Base-by-base conservation (phyloP, 1,140 invertebrate species). In the Formica selysi region DNA sequence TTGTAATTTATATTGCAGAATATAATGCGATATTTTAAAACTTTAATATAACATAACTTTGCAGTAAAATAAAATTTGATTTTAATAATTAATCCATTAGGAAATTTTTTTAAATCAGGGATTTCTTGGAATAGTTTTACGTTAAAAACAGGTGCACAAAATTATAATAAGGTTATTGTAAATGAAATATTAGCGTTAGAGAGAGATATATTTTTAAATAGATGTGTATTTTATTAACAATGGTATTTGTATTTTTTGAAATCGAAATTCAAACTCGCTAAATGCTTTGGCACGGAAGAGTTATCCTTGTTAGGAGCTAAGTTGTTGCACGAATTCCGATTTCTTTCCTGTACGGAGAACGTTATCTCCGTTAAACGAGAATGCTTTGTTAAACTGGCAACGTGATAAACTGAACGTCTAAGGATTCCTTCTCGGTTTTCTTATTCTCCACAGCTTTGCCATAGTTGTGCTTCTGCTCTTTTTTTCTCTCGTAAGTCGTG, bases 341-440 rank as follows among this genome's bases (percentile, higher is more conserved):
- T 76, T 59, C 81, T 67, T 79, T 88, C 16, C 59, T 57, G 19
- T 51, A 41, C 65, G 22, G 61, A n/a, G 26, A 67, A 85, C 61
- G 67, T 68, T 54, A 71, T 79, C 62, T 79, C 74, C 80, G 65
- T 81, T 88, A 85, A 88, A 89, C 81, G 61, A 29, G 44, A 71
- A 62, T 62, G 87, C 86, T 88, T 89, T 74, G 87, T 86, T 89
- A 89, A 89, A 88, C 76, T 65, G 76, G 81, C 73, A 71, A 64
- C 81, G 80, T 88, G 73, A 51, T 65, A 76, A 65, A 51, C 81
- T 32, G 81, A 62, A 74, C 41, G 73, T 89, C 54, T 79, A 84
- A 78, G 76, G 80, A 89, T 89, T 79, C 71, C 61, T 79, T 44
- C 84, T 88, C 76, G 48, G 57, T 32, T 83, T 62, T 83, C 38